These are phyloP conservation scores for Cathartes aura DNA, from an alignment of 2,113 vertebrate genomes.

Conservation along the genomic window DNA sequence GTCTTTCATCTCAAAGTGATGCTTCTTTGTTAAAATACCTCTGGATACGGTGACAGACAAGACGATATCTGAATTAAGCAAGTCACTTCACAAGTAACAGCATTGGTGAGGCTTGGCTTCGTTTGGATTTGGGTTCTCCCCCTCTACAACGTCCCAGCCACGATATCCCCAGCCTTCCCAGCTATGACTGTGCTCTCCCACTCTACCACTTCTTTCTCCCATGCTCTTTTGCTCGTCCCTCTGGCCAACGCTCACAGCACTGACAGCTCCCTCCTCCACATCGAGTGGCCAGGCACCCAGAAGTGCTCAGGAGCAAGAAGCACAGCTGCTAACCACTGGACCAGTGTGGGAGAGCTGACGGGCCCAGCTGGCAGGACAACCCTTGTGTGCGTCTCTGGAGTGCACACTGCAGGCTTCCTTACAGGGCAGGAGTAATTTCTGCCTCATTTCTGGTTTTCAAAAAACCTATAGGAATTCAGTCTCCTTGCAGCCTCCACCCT, in stretches of 20 bases:
- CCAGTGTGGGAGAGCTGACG: background rate
- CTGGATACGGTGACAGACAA: background rate
- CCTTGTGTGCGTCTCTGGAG: background rate
- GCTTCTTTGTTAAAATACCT: background rate
- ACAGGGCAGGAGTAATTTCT: background rate
- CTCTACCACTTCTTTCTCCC: background rate
- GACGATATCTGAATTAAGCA: background rate
- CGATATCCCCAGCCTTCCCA: background rate
- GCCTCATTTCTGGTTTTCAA: background rate
- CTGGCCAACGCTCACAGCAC: background rate
- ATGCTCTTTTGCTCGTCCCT: accelerated
- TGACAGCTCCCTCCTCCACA: background rate
- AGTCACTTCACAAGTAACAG: background rate
- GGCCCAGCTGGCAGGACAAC: background rate
- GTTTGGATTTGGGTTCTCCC: background rate
- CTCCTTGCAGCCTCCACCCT: background rate
- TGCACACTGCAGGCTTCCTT: background rate
- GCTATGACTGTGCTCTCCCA: background rate
- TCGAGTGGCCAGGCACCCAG: accelerated
- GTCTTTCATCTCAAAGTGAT: background rate
- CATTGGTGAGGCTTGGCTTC: background rate
- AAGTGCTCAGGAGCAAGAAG: background rate
- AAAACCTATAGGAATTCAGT: background rate
- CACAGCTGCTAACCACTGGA: too few species aligned
- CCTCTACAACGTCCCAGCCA: background rate